A percentile compares a stretch with the other conserved stretches of the same genome.
These are phyloP conservation scores for Tenualosa ilisha DNA, from an alignment of 2,797 vertebrate genomes.

Conservation along the genomic window DNA sequence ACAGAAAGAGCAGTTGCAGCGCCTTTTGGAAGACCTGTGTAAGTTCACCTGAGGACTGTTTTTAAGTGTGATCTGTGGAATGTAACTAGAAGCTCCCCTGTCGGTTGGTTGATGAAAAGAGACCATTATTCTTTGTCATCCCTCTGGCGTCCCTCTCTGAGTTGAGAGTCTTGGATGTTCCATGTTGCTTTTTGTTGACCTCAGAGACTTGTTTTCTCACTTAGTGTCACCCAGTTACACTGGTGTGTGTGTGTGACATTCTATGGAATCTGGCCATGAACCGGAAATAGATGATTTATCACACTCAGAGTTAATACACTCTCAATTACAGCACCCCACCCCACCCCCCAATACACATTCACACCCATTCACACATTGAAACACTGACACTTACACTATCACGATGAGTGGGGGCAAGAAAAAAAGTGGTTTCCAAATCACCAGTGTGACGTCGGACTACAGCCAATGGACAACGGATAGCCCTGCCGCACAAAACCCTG, in stretches of 20 bases:
- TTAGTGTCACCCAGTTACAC: neutral
- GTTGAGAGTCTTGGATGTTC: constrained; percentile 26
- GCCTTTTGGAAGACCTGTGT: neutral
- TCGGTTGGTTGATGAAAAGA: constrained; percentile 20
- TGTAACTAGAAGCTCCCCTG: constrained; percentile 16
- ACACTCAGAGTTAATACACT: constrained; percentile 10
- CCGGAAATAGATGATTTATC: neutral
- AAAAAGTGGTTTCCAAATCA: constrained; percentile 87
- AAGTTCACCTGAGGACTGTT: constrained; percentile 23
- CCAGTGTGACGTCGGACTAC: constrained; percentile 83
- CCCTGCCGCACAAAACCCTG: neutral
- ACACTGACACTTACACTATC: neutral
- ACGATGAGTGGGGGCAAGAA: constrained; percentile 81
- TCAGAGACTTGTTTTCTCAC: neutral
- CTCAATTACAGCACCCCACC: neutral
- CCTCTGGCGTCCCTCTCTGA: neutral
- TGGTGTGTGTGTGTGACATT: constrained; percentile 4
- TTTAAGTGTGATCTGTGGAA: constrained; percentile 8
- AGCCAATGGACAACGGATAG: constrained; percentile 56
- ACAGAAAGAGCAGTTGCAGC: neutral
- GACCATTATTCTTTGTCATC: neutral
- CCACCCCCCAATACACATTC: neutral
- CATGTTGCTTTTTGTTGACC: constrained; percentile 8
- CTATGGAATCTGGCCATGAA: constrained; percentile 18
- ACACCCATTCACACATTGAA: neutral